Evolutionary conservation across 2,113 vertebrate species (phyloP).

Genomic region (Ellobius talpinus): DNA sequence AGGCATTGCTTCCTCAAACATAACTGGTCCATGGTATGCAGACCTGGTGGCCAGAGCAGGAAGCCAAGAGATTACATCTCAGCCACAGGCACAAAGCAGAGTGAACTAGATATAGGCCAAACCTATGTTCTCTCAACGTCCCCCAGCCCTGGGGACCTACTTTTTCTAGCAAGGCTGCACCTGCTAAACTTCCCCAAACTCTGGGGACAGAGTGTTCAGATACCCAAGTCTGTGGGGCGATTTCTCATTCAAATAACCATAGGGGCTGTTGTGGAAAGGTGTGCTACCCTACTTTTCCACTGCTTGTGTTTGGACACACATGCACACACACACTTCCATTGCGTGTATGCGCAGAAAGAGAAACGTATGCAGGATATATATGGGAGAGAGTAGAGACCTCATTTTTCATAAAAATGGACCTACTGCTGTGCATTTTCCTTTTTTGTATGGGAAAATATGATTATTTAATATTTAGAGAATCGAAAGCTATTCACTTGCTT

Average conservation of each 20-base stretch:
- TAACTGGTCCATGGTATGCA: not conserved
- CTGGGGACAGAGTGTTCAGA: not conserved
- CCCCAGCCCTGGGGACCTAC: not conserved
- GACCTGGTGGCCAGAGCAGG: not conserved
- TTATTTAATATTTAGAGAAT: conserved; percentile 72
- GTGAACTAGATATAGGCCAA: not conserved
- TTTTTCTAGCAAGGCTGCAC: not conserved
- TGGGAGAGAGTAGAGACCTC: not conserved
- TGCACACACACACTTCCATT: not conserved
- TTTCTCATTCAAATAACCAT: not conserved
- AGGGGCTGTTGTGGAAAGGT: not conserved
- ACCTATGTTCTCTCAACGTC: not conserved
- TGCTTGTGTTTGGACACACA: not conserved
- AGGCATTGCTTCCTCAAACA: not conserved
- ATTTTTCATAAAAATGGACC: conserved; percentile 47
- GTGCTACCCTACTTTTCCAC: not conserved
- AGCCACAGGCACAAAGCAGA: not conserved
- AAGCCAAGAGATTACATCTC: not conserved
- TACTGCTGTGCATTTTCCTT: conserved; percentile 32
- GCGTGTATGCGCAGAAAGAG: not conserved
- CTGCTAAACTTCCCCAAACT: not conserved
- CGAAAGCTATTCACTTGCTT: conserved; percentile 69
- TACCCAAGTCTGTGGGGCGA: no score
- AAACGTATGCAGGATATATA: not conserved
- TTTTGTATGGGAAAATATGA: conserved; percentile 43